Base-by-base conservation (phyloP, 1,140 invertebrate species). In the Cepaea nemoralis region DNA sequence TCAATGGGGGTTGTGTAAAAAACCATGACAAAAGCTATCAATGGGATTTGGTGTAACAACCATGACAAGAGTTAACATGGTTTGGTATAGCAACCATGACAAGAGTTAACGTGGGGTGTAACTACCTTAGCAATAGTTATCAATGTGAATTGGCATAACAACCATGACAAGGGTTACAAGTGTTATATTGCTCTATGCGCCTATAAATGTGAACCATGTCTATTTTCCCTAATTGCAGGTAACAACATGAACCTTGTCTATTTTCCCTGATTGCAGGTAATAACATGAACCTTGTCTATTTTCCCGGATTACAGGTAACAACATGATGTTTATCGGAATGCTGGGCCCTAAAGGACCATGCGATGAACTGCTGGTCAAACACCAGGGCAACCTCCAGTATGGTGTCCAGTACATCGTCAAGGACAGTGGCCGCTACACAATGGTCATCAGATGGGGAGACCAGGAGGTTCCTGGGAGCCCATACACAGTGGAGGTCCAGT, bases 391-490 rank as follows among this genome's bases (percentile, higher is more conserved):
- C 86, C 96, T 97, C 90, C 95, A 96, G 90, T 99, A 98, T 92
- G 89, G 85, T 79, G 88, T 92, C 66, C 88, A 86, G 69, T 92
- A 92, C 81, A 82, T 87, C n/a, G 89, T 92, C 31, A 94, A 96
- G 86, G 97, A 99, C 88, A 93, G 95, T 88, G 97, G 97, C 79
- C 96, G 98, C 87, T 98, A 99, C 92, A 95, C 98, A 89, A 93
- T 99, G 73, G 95, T 98, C 84, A 95, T 98, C 75, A 98, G 98
- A 92, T 99, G 97, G 97, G 98, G 98, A 67, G 97, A 99, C 84
- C 96, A 99, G 69, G 96, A 99, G 92, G 97, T 99, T 91, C 97
- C 97, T 85, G 98, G 98, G 83, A 97, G 96, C 86, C 98, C 98
- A 63, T 99, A 97, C 93, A 85, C 86, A 81, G 89, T 92, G 16